phyloP scores from a whole-genome alignment of 2,888 invertebrate species.

The Trichopoda pennipes region DNA sequence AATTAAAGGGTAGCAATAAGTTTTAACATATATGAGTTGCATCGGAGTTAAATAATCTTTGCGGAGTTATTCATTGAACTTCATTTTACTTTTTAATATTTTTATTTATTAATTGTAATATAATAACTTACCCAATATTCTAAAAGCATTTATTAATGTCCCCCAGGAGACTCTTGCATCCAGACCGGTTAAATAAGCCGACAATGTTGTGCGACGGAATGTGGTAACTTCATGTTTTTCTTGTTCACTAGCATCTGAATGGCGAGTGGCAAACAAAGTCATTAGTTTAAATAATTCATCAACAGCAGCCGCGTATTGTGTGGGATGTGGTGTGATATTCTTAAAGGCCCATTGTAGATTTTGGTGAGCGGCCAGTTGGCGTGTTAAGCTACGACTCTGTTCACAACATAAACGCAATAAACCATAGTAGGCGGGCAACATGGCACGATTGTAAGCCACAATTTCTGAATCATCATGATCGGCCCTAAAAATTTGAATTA shows the following conservation, averaged over 20 bases:
- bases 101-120: background rate
- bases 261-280: slow-evolving; percentile 92
- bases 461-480: slow-evolving; percentile 98
- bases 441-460: slow-evolving; percentile 94
- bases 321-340: slow-evolving; percentile 97
- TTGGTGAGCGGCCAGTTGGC: slow-evolving; percentile 94
- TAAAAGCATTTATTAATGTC: slow-evolving; percentile 93
- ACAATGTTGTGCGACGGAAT: slow-evolving; percentile 91
- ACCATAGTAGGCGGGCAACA: slow-evolving; percentile 96
- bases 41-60: too few species aligned
- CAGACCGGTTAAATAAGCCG: slow-evolving; percentile 92
- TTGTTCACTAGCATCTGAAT: slow-evolving; percentile 88
- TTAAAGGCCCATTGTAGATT: slow-evolving; percentile 98
- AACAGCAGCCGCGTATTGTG: slow-evolving; percentile 94
- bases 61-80: too few species aligned
- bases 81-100: too few species aligned
- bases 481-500: slow-evolving; percentile 84
- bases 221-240: slow-evolving; percentile 91
- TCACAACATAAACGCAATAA: slow-evolving; percentile 94
- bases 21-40: too few species aligned
- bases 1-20: too few species aligned
- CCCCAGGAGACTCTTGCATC: slow-evolving; percentile 96
- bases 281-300: slow-evolving; percentile 95
- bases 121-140: slow-evolving; percentile 84
- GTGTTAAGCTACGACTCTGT: slow-evolving; percentile 91